phyloP scores from a whole-genome alignment of 2,888 invertebrate genomes.

The Lepas anatifera region DNA sequence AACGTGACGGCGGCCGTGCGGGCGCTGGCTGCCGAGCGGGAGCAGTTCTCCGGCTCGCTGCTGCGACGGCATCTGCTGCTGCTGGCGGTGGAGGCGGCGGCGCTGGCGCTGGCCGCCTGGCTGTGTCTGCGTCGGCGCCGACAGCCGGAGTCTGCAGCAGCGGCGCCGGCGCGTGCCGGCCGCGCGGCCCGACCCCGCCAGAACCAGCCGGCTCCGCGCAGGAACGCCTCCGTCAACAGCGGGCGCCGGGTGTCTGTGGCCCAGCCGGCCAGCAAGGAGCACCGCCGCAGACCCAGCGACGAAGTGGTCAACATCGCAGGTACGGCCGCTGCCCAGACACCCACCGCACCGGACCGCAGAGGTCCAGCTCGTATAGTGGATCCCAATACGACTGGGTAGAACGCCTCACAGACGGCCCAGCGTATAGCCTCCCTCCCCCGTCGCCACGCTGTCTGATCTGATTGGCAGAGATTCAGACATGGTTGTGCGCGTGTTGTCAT shows the following conservation, averaged over 20 bases:
- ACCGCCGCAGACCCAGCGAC: background rate
- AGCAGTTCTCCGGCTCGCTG: slow-evolving; percentile 17
- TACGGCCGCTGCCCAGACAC: too few species aligned
- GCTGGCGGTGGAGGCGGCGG: slow-evolving; percentile 21
- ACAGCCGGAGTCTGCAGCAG: background rate
- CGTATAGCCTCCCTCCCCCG: too few species aligned
- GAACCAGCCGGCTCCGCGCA: background rate
- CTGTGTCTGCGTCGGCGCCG: slow-evolving; percentile 18
- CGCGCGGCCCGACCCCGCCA: background rate
- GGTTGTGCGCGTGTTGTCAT: too few species aligned
- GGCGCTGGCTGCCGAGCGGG: slow-evolving; percentile 17
- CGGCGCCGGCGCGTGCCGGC: too few species aligned
- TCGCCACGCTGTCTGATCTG: too few species aligned
- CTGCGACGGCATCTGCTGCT: slow-evolving; percentile 23
- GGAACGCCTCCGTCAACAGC: background rate
- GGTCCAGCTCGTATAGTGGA: too few species aligned
- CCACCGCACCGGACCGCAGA: too few species aligned
- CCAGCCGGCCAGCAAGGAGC: background rate
- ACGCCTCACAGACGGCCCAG: too few species aligned
- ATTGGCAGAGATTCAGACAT: too few species aligned
- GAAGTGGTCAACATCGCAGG: slow-evolving; percentile 10
- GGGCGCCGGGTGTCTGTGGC: background rate
- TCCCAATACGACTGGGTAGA: too few species aligned
- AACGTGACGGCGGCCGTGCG: slow-evolving; percentile 13
- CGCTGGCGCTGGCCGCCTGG: slow-evolving; percentile 19